phyloP scores from a whole-genome alignment of 2,797 vertebrate species.

The Tiaroga cobitis region DNA sequence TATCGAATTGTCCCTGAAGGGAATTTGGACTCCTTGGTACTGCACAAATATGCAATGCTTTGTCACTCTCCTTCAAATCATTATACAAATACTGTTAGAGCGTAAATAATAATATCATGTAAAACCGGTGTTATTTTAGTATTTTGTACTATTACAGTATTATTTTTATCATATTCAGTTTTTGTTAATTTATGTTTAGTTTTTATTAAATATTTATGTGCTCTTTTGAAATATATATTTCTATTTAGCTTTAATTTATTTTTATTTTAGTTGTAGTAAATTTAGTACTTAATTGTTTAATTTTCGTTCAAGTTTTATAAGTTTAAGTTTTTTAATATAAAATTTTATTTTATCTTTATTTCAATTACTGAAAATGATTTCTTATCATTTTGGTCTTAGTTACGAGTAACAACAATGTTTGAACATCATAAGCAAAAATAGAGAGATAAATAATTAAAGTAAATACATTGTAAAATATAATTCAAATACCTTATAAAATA shows the following conservation, averaged over 20 bases:
- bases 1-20: neutral
- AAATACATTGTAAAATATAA: neutral
- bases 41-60: neutral
- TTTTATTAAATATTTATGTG: neutral
- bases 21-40: neutral
- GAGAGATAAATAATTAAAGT: neutral
- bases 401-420: too few relatives aligned
- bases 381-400: neutral
- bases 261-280: neutral
- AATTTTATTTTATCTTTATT: neutral
- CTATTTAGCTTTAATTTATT: neutral
- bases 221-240: neutral
- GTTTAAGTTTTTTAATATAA: neutral
- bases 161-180: neutral
- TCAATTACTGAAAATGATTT: neutral
- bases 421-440: neutral
- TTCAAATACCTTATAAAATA: neutral
- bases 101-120: neutral
- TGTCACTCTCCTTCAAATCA: neutral
- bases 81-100: neutral
- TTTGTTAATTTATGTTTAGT: neutral
- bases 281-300: neutral
- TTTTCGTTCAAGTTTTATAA: neutral
- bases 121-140: neutral
- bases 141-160: neutral